Base-by-base conservation (phyloP, 2,888 invertebrate species). In the Belgica antarctica region DNA sequence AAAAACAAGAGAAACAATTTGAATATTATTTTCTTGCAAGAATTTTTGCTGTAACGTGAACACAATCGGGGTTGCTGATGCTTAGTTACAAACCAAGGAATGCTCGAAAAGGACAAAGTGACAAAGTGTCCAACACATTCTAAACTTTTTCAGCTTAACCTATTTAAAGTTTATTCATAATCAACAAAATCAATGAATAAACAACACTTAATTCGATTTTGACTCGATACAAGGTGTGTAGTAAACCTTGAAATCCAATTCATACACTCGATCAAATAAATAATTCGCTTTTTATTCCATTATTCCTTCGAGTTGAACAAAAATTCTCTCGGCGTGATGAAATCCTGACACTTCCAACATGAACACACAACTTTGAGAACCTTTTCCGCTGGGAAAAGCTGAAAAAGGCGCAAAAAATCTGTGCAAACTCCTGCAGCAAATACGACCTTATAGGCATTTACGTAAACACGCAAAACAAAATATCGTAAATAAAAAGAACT, bases 391-490 rank as follows among this genome's bases (percentile, higher is more conserved):
- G 10, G 19, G 4, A n/a, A n/a, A 52, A 52, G 12, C 2, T 3
- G 24, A 52, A 52, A 59, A n/a, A 5, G n/a, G 27, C n/a, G 27
- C 2, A 25, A 24, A 52, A 59, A 59, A 59, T 59, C 61, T 61
- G 15, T 61, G n/a, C 47, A 46, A 19, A 57, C 57, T 7, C 8
- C 8, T n/a, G 24, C 57, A 57, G 25, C 19, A 57, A 47, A 47
- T n/a, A 47, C 47, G 47, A 3, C 12, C 24, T 66, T 27, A 66
- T 66, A 52, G 65, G 19, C 46, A 66, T 66, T 66, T 47, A 46
- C 47, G 65, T 66, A 66, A 66, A 66, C 65, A 66, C 65, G 65
- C 65, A 47, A 66, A 66, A 47, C 19, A 46, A 63, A 22, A 62
- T 28, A 27, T 62, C 62, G 62, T 15, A 34, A 63, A 62, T 27